Conservation (phyloP, 2,888 invertebrate genomes). For the Orthosia cruda region DNA sequence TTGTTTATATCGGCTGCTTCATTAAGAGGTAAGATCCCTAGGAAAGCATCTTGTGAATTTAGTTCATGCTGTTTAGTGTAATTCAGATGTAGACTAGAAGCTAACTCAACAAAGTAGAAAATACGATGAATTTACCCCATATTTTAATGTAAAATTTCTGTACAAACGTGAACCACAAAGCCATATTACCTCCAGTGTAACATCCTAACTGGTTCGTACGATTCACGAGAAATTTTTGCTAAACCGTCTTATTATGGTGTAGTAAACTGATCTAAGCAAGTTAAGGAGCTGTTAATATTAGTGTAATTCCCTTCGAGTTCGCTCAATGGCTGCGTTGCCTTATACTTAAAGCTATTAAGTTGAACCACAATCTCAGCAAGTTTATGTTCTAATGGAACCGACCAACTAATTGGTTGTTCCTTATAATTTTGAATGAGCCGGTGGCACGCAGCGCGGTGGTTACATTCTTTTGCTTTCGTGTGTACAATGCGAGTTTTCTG, state of each 20-base stretch:
- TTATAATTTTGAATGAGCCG: conserved; percentile 62
- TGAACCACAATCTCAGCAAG: conserved; percentile 56
- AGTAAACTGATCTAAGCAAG: conserved; percentile 55
- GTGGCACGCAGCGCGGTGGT: conserved; percentile 34
- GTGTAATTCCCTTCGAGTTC: conserved; percentile 59
- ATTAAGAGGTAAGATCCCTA: conserved; percentile 53
- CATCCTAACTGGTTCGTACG: conserved; percentile 32
- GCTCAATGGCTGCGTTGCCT: conserved; percentile 46
- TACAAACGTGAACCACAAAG: conserved; percentile 6
- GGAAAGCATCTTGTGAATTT: conserved; percentile 36
- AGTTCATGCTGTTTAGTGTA: conserved; percentile 21
- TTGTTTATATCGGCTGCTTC: conserved; percentile 57
- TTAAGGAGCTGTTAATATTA: conserved; percentile 64
- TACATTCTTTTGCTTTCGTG: conserved; percentile 24
- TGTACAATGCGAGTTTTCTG: conserved; percentile 10
- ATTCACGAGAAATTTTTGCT: conserved; percentile 42
- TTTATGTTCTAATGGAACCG: conserved; percentile 63
- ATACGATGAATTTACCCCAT: neutral
- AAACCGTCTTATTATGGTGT: conserved; percentile 42
- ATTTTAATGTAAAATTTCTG: neutral
- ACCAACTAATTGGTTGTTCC: conserved; percentile 59
- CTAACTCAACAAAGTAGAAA: neutral
- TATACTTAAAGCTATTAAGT: conserved; percentile 66
- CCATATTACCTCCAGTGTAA: conserved; percentile 14
- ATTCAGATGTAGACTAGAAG: neutral